Percentiles rank a stretch among this genome's conserved stretches.
These are phyloP conservation scores for Adelognathus sp. DNA, from an alignment of 2,888 invertebrate genomes.

Conservation along the genomic window DNA sequence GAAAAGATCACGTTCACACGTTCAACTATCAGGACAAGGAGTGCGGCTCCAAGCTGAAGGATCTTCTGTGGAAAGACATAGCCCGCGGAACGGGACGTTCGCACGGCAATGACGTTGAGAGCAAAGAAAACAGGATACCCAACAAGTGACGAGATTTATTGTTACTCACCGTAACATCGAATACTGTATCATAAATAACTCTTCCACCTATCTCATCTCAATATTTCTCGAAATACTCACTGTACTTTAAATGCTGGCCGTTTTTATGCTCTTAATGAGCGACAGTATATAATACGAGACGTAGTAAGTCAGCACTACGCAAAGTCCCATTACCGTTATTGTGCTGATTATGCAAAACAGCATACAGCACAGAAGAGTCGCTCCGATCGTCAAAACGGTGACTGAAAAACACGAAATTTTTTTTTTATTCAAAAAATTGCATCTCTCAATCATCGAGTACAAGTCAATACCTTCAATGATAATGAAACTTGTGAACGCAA, in stretches of 20 bases:
- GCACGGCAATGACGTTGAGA: constrained; percentile 7
- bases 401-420: constrained; percentile 46
- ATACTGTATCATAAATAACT: constrained; percentile 6
- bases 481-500: constrained; percentile 60
- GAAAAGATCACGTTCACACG: constrained; percentile 64
- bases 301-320: constrained; percentile 42
- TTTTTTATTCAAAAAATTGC: neutral
- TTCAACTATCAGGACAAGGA: constrained; percentile 62
- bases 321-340: constrained; percentile 52
- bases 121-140: constrained; percentile 60
- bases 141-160: constrained; percentile 26
- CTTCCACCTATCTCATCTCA: neutral
- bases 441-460: neutral
- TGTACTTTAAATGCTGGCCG: neutral
- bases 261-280: constrained; percentile 41
- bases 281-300: constrained; percentile 44
- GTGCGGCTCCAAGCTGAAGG: constrained; percentile 51
- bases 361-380: constrained; percentile 58
- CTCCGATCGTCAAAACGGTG: constrained; percentile 55
- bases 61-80: constrained; percentile 69
- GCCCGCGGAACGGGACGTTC: constrained; percentile 48
- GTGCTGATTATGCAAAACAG: constrained; percentile 53
- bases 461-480: constrained; percentile 55
- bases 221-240: neutral
- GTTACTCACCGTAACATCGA: neutral